A percentile compares a stretch with the other conserved stretches of the same genome.
phyloP scores from a whole-genome alignment of 1,140 invertebrate species.

The Aricia agestis region DNA sequence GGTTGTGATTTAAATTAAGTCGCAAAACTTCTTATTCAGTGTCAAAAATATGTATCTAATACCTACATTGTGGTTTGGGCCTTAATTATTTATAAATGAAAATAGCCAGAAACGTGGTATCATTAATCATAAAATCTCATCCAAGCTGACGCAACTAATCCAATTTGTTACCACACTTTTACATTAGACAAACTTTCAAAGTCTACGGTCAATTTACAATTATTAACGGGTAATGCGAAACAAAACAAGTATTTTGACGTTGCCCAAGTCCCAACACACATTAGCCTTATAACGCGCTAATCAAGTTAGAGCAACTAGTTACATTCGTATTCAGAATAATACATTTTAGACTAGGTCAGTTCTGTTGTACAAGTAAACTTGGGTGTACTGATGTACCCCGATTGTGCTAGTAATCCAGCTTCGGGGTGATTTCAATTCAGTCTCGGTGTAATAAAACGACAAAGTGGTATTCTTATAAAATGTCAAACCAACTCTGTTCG shows the following conservation, averaged over 20 bases:
- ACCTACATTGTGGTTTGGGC: too few relatives aligned
- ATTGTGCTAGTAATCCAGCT: too few relatives aligned
- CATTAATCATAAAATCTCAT: not conserved
- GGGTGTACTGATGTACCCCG: not conserved
- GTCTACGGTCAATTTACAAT: not conserved
- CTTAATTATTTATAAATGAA: too few relatives aligned
- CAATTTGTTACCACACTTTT: not conserved
- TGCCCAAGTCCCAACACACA: conserved; percentile 6
- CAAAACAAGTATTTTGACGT: conserved; percentile 6
- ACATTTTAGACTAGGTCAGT: not conserved
- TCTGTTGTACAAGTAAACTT: not conserved
- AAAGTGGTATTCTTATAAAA: too few relatives aligned
- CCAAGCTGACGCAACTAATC: not conserved
- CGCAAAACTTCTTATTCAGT: too few relatives aligned
- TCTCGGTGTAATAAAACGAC: too few relatives aligned
- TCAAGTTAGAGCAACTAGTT: not conserved
- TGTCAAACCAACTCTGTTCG: too few relatives aligned
- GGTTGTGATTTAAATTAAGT: too few relatives aligned
- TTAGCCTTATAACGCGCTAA: conserved; percentile 10
- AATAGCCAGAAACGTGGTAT: too few relatives aligned
- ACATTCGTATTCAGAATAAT: conserved; percentile 1
- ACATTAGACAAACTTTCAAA: not conserved
- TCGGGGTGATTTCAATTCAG: too few relatives aligned
- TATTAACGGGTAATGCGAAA: conserved; percentile 10
- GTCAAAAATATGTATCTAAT: too few relatives aligned